phyloP scores from a whole-genome alignment of 2,113 vertebrate genomes.

The Microcebus tavaratra region DNA sequence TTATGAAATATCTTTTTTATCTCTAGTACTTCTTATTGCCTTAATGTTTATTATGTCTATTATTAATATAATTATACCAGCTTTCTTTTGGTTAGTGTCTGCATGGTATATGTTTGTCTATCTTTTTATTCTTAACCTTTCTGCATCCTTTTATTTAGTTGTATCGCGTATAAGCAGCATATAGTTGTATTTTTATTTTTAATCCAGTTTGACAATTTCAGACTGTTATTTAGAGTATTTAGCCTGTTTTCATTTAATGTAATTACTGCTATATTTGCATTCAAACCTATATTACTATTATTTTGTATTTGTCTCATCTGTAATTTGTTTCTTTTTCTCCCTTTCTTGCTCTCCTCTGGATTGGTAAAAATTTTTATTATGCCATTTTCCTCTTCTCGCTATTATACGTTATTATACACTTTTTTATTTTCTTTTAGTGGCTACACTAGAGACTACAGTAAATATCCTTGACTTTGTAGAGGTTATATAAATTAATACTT shows the following conservation, averaged over 20 bases:
- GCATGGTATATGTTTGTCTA: not conserved
- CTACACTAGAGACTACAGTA: not conserved
- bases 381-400: not conserved
- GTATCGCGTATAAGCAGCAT: not conserved
- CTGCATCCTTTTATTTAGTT: not conserved
- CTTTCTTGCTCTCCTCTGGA: not conserved
- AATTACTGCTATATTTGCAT: not conserved
- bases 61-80: not conserved
- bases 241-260: not conserved
- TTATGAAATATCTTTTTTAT: not conserved
- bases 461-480: not conserved
- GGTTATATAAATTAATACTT: not conserved
- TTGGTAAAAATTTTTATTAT: not conserved
- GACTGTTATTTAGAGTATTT: not conserved
- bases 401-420: not conserved
- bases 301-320: not conserved
- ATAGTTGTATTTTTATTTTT: not conserved
- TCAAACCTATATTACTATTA: not conserved
- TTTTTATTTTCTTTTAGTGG: not conserved
- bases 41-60: not conserved
- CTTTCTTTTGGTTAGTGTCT: not conserved
- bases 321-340: not conserved
- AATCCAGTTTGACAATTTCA: not conserved
- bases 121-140: not conserved
- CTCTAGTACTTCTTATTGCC: not conserved